phyloP scores from a whole-genome alignment of 2,797 vertebrate species.

The Notoglanidium macrostoma region DNA sequence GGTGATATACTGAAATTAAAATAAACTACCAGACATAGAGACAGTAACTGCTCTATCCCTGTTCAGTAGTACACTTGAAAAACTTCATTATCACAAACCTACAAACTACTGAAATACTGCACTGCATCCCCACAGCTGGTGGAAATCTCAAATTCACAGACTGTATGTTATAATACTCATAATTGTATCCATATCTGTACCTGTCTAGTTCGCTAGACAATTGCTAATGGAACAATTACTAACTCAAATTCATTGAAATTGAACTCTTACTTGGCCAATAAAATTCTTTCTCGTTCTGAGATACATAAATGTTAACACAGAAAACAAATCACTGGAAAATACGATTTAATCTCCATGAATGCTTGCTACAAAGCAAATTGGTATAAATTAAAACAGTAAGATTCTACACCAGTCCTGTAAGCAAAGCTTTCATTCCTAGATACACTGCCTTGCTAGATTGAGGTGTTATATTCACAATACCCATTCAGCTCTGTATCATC shows the following conservation, averaged over 20 bases:
- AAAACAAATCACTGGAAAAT: not conserved
- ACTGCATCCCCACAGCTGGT: not conserved
- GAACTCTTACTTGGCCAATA: not conserved
- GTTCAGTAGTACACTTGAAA: not conserved
- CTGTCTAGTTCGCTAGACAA: not conserved
- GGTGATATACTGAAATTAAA: not conserved
- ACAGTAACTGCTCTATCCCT: not conserved
- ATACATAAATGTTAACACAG: not conserved
- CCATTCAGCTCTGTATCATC: slow-evolving; percentile 36
- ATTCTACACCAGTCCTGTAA: not conserved
- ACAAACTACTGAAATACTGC: not conserved
- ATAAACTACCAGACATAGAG: not conserved
- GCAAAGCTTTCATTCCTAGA: slow-evolving; percentile 13
- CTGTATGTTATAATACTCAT: not conserved
- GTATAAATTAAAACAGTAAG: not conserved
- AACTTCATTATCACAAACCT: not conserved
- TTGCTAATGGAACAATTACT: not conserved
- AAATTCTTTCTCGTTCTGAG: not conserved
- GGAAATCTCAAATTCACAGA: not conserved
- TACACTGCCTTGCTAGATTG: slow-evolving; percentile 55
- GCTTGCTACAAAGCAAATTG: not conserved
- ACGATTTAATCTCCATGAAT: not conserved
- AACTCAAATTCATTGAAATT: not conserved
- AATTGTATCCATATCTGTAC: not conserved
- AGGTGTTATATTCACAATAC: slow-evolving; percentile 38